A percentile compares a stretch with the other conserved stretches of the same genome.
Conservation (phyloP, 1,140 invertebrate species). For the Parapsyche elsis region DNA sequence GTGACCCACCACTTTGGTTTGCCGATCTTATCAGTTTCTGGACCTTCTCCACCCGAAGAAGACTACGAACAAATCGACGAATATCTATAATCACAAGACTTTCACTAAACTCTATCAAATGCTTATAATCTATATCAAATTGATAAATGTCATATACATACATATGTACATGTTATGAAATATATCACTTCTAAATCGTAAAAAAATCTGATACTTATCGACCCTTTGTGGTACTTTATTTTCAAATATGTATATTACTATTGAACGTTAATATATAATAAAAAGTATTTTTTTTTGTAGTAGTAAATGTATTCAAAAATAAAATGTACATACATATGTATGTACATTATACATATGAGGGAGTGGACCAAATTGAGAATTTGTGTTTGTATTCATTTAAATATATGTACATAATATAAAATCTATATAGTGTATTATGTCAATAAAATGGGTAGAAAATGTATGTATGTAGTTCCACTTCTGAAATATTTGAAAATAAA, state of each 20-base stretch:
- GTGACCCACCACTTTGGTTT: conserved; percentile 75
- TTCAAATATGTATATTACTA: too few species aligned
- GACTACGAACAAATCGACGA: conserved; percentile 69
- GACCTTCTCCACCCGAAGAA: conserved; percentile 80
- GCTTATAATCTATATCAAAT: background rate
- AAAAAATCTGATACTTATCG: too few species aligned
- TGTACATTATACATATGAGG: background rate
- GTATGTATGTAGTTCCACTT: too few species aligned
- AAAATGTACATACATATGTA: background rate
- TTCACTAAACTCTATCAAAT: background rate
- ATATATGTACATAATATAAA: background rate
- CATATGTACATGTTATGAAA: too few species aligned
- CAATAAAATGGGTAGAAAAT: too few species aligned
- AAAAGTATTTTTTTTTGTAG: background rate
- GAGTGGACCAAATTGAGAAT: conserved; percentile 12
- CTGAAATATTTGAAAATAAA: too few species aligned
- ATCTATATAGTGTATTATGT: too few species aligned
- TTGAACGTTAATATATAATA: too few species aligned
- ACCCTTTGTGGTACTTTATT: too few species aligned
- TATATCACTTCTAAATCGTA: too few species aligned
- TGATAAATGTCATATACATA: too few species aligned
- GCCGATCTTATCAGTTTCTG: conserved; percentile 80
- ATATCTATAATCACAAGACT: conserved; percentile 61
- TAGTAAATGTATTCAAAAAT: background rate
- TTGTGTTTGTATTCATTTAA: background rate